Evolutionary conservation across 2,797 vertebrate genomes (phyloP), one percentile per base, ranked within the genome.

Genomic region (Neosalanx taihuensis): DNA sequence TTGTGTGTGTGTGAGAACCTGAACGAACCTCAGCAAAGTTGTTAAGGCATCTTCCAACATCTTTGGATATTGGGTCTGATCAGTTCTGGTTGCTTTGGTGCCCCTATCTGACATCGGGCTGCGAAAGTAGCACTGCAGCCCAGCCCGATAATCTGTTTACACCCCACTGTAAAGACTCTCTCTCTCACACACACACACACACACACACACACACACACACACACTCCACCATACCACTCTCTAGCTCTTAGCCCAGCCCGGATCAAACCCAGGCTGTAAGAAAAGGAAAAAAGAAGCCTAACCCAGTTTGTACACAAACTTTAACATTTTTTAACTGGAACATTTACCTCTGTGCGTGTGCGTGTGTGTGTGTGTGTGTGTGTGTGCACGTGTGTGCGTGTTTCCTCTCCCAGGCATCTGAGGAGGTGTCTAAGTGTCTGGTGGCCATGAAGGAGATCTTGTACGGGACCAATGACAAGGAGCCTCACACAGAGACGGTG

Each of bases 361-460:
- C 57, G 30, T 64, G 49, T 72, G 18, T 64, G 30, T 56, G 5
- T 53, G 29, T 26, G 1, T 65, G 30, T 64, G 49, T 72, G 18
- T 64, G 30, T 56, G 5, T 53, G 29, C n/a, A 30, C 29, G 41
- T 64, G 15, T 3, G 4, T 20, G 20, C 63, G 46, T 71, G 17
- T 65, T 4, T 29, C 33, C 60, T 79, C 77, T 72, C 0, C 35
- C 85, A 99, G 97, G 97, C 97, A 20, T 97, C 96, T 0, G 97
- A 99, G 85, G 97, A 98, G 89, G 97, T 98, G 79, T 98, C 97
- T 0, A 98, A 98, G 89, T 96, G 96, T 79, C 89, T 99, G 84
- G 94, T 96, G 90, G 94, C 94, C 57, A 99, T 98, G 95, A 99
- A 99, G 84, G 97, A 99, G 91, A 97, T 98, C 79, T 90, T 99